Percentiles rank a stretch among this genome's conserved stretches.
Evolutionary conservation across 2,797 vertebrate genomes (phyloP).

Genomic region (Pseudomugil tenellus): DNA sequence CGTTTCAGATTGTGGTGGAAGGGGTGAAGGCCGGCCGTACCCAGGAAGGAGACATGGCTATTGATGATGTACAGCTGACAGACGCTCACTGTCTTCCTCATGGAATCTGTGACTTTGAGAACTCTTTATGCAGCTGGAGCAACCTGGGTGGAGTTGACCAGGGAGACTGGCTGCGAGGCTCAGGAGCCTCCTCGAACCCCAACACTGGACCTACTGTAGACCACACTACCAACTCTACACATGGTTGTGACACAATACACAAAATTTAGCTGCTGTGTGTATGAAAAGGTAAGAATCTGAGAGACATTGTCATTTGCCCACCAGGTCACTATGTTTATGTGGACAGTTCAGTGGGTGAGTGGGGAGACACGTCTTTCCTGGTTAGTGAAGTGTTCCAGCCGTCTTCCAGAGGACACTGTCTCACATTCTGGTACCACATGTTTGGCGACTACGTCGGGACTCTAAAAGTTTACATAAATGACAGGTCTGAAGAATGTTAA

Average conservation of each 20-base stretch:
- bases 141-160: slow-evolving; percentile 73
- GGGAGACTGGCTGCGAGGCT: slow-evolving; percentile 78
- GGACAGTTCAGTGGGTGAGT: slow-evolving; percentile 75
- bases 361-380: slow-evolving; percentile 71
- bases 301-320: slow-evolving; percentile 8
- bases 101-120: slow-evolving; percentile 82
- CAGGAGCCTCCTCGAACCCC: slow-evolving; percentile 62
- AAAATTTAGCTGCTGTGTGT: neutral
- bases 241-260: slow-evolving; percentile 24
- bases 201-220: slow-evolving; percentile 77
- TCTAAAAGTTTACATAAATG: slow-evolving; percentile 72
- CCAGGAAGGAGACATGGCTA: slow-evolving; percentile 74
- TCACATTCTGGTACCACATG: slow-evolving; percentile 84
- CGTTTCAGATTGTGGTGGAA: slow-evolving; percentile 78
- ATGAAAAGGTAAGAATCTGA: too few species aligned
- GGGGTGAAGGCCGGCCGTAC: slow-evolving; percentile 70
- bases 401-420: slow-evolving; percentile 72
- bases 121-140: slow-evolving; percentile 77
- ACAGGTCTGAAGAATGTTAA: slow-evolving; percentile 61
- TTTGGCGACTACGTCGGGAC: slow-evolving; percentile 71
- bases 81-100: slow-evolving; percentile 61
- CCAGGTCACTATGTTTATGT: slow-evolving; percentile 78
- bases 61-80: slow-evolving; percentile 80
- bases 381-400: slow-evolving; percentile 76
- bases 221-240: slow-evolving; percentile 78